Evolutionary conservation across 2,888 invertebrate species (phyloP), one percentile per base, ranked within the genome.

Genomic region (Chorisops tibialis): DNA sequence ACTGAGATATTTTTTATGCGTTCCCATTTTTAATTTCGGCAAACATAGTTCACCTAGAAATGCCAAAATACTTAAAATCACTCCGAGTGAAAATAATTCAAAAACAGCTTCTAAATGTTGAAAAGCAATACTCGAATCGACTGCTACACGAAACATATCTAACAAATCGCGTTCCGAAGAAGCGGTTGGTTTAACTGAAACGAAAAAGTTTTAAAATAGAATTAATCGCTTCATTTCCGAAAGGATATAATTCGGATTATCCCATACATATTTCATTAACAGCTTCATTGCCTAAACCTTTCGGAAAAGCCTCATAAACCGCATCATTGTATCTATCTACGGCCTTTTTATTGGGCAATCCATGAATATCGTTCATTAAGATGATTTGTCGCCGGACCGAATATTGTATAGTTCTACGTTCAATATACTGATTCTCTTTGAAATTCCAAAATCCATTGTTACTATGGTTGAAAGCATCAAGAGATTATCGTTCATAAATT

Each of bases 261-360:
- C 18, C 3, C 4, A 47, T 56, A 64, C 64, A 62, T 21, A 64
- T 48, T 37, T 41, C 30, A 41, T 62, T 56, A 5, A 64, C 56
- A 22, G 41, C 18, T 50, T 54, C 45, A 45, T 54, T 56, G 9
- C 39, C 38, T 18, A 18, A 35, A 22, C 54, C 54, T 37, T 49
- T 50, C 16, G 64, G 64, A 50, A 64, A 64, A 6, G 64, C 62
- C 16, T 64, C 64, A 35, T 62, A 62, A n/a, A 64, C 47, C 2
- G 52, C 64, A 49, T 60, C 50, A 9, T 64, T 64, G 24, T 64
- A 64, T 12, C 48, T 52, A 2, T 52, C 39, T 2, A 64, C 50
- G 14, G 64, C 62, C 3, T 41, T 5, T 12, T 50, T 24, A 39
- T 64, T 64, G 39, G 59, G 24, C 11, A 59, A 38, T 24, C 60